Evolutionary conservation across 1,140 invertebrate genomes (phyloP).

Genomic region (Aphaenogaster floridana): DNA sequence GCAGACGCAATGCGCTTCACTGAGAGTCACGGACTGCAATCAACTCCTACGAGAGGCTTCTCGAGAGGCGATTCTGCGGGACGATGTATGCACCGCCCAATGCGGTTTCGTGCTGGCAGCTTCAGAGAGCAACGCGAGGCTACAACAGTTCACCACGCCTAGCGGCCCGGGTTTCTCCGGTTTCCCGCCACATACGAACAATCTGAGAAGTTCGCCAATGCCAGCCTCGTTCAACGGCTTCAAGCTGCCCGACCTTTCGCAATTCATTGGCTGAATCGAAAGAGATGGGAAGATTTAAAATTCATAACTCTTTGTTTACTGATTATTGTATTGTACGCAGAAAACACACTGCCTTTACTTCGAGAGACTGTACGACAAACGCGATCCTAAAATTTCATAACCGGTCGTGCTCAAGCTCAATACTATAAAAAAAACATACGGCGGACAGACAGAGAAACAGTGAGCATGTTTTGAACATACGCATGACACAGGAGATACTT

Average conservation of each 20-base stretch:
- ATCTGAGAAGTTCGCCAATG: constrained; percentile 81
- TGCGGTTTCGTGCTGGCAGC: constrained; percentile 90
- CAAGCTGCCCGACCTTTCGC: constrained; percentile 89
- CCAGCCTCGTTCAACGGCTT: constrained; percentile 86
- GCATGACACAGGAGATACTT: constrained; percentile 13
- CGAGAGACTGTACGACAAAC: constrained; percentile 61
- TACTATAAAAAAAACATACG: constrained; percentile 19
- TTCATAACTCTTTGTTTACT: constrained; percentile 60
- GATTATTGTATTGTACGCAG: constrained; percentile 61
- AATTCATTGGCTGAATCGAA: constrained; percentile 87
- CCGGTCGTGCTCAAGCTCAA: constrained; percentile 13
- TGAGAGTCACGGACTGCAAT: constrained; percentile 95
- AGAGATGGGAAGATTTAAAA: constrained; percentile 45
- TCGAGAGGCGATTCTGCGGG: constrained; percentile 92
- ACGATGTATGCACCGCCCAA: constrained; percentile 96
- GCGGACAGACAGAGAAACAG: background rate
- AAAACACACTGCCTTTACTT: constrained; percentile 66
- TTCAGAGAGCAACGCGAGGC: constrained; percentile 76
- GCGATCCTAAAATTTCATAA: constrained; percentile 31
- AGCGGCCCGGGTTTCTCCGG: constrained; percentile 80
- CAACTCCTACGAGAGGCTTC: constrained; percentile 93
- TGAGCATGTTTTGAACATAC: constrained; percentile 29
- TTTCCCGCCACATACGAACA: constrained; percentile 83
- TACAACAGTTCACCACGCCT: constrained; percentile 79
- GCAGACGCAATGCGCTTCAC: constrained; percentile 95